These are phyloP conservation scores for Hafferia zeledoni DNA, from an alignment of 2,797 vertebrate species.

Conservation along the genomic window DNA sequence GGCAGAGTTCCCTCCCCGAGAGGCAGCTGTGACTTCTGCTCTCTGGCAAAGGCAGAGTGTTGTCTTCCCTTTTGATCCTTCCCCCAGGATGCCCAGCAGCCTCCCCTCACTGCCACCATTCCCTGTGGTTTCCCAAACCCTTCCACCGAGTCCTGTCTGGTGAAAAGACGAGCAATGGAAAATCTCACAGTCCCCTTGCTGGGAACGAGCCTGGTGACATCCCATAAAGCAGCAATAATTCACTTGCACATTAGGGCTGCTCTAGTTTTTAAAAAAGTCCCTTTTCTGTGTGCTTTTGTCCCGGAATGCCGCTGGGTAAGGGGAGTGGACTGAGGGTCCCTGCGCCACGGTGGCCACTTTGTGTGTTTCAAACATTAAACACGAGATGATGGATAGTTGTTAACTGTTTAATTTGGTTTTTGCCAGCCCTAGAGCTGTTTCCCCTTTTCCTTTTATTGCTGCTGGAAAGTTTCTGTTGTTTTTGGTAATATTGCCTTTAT, in stretches of 20 bases:
- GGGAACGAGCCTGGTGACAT: not conserved
- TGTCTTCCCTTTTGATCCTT: not conserved
- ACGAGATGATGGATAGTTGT: slow-evolving; percentile 14
- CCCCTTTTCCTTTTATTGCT: slow-evolving; percentile 42
- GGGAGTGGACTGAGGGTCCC: not conserved
- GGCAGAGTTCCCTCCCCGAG: not conserved
- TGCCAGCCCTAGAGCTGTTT: slow-evolving; percentile 55
- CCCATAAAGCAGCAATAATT: slow-evolving; percentile 19
- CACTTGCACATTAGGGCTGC: not conserved
- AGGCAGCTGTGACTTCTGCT: not conserved
- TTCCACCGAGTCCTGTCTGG: not conserved
- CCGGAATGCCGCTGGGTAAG: not conserved
- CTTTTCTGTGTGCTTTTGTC: slow-evolving; percentile 2
- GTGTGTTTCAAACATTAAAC: slow-evolving; percentile 22
- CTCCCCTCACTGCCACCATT: not conserved
- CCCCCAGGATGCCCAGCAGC: not conserved
- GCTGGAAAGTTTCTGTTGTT: slow-evolving; percentile 42
- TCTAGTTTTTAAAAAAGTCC: not conserved
- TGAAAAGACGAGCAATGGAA: not conserved
- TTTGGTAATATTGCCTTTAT: slow-evolving; percentile 30
- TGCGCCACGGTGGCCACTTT: not conserved
- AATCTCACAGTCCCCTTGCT: not conserved
- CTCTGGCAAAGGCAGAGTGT: not conserved
- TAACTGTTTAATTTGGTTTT: slow-evolving; percentile 25
- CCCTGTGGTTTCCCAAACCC: not conserved